phyloP scores from a whole-genome alignment of 1,140 invertebrate genomes.

The Brachionus manjavacas region DNA sequence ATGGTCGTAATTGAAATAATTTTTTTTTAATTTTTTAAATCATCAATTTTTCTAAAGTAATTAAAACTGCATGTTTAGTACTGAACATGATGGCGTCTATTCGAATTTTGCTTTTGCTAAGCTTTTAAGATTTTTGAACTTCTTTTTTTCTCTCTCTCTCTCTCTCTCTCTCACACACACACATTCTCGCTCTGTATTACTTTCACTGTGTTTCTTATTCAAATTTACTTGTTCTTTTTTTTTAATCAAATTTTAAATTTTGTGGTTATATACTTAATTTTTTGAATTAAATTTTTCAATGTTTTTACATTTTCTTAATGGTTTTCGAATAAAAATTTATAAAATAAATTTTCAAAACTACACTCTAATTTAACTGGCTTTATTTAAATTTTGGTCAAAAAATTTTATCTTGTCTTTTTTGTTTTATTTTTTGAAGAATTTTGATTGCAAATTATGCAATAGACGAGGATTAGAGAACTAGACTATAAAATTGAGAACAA shows the following conservation, averaged over 20 bases:
- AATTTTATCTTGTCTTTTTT: slow-evolving; percentile 4
- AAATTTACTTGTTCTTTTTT: neutral
- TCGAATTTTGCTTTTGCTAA: slow-evolving; percentile 23
- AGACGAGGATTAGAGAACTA: neutral
- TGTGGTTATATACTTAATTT: neutral
- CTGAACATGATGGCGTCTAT: slow-evolving; percentile 5
- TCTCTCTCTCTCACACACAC: neutral
- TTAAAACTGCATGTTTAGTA: neutral
- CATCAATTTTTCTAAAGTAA: neutral
- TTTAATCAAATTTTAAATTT: neutral
- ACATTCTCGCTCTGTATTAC: neutral
- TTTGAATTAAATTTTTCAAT: neutral
- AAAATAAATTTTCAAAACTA: neutral
- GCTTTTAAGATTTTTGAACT: neutral
- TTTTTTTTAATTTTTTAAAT: neutral
- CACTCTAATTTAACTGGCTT: neutral
- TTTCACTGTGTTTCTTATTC: too few relatives aligned
- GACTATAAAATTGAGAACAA: slow-evolving; percentile 1
- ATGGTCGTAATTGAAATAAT: neutral
- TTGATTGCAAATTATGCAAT: slow-evolving; percentile 38
- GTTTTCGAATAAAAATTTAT: neutral
- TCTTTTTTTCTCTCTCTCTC: too few relatives aligned
- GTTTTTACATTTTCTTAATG: slow-evolving; percentile 35
- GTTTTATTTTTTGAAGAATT: neutral
- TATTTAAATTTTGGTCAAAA: slow-evolving; percentile 3